Conservation (phyloP, 2,888 invertebrate species). For the Cyaniris semiargus region DNA sequence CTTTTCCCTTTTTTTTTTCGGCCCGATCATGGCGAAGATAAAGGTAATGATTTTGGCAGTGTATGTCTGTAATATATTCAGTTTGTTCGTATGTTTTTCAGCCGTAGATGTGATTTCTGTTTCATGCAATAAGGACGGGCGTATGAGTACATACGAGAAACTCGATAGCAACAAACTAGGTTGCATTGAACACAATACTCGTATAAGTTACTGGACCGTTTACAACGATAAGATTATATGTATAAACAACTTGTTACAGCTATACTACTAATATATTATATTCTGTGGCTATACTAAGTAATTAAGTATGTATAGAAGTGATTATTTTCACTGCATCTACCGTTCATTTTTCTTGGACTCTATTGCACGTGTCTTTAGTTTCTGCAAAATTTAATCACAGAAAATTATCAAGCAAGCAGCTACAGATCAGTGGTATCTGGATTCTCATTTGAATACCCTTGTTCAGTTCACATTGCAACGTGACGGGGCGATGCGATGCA, state of each 20-base stretch:
- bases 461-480: no score
- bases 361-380: no score
- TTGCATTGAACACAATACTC: slow-evolving; percentile 13
- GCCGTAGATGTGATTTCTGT: neutral
- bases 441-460: no score
- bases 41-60: no score
- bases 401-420: no score
- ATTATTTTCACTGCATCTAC: neutral
- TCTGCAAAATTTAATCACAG: no score
- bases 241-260: neutral
- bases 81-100: neutral
- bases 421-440: no score
- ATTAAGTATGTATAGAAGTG: neutral
- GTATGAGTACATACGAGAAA: neutral
- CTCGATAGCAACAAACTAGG: neutral
- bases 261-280: neutral
- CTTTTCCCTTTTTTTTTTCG: no score
- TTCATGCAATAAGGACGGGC: neutral
- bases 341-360: neutral
- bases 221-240: neutral
- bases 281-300: no score
- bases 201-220: neutral
- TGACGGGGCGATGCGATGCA: no score
- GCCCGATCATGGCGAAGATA: no score
- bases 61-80: no score